Conservation (phyloP, 2,797 vertebrate species). For the Anniella stebbinsi region DNA sequence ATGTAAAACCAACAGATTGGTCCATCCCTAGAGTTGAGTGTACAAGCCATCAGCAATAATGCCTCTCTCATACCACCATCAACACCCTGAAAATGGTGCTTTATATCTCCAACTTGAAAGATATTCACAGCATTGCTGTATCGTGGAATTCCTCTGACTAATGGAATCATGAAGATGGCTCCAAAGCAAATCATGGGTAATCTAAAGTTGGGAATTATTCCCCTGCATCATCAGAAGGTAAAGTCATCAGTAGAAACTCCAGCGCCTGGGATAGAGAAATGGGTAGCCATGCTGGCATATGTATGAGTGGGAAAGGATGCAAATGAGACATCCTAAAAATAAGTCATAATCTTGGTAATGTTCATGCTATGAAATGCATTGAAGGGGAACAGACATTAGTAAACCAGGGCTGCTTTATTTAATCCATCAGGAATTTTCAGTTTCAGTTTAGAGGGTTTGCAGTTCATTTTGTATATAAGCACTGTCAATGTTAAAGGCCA, state of each 20-base stretch:
- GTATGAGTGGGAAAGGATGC: constrained; percentile 29
- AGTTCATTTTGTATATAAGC: constrained; percentile 22
- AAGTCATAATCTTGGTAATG: constrained; percentile 28
- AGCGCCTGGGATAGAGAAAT: constrained; percentile 5
- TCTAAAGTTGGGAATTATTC: constrained; percentile 8
- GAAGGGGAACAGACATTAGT: constrained; percentile 44
- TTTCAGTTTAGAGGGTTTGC: constrained; percentile 14
- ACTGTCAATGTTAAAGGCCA: not conserved
- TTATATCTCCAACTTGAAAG: not conserved
- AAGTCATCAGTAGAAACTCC: constrained; percentile 11
- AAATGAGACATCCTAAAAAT: constrained; percentile 55
- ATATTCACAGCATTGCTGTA: not conserved
- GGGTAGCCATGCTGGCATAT: constrained; percentile 27
- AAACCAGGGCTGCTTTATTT: constrained; percentile 42
- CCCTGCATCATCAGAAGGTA: not conserved
- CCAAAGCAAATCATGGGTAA: not conserved
- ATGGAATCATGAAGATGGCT: constrained; percentile 32
- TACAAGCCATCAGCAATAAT: not conserved
- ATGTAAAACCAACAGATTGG: not conserved
- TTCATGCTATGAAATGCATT: not conserved
- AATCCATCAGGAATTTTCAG: constrained; percentile 35
- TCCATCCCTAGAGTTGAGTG: too few species aligned
- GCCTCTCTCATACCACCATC: not conserved
- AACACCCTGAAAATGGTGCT: not conserved
- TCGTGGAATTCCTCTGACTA: constrained; percentile 25